Conservation (phyloP, 2,888 invertebrate species). For the Portevinia maculata region DNA sequence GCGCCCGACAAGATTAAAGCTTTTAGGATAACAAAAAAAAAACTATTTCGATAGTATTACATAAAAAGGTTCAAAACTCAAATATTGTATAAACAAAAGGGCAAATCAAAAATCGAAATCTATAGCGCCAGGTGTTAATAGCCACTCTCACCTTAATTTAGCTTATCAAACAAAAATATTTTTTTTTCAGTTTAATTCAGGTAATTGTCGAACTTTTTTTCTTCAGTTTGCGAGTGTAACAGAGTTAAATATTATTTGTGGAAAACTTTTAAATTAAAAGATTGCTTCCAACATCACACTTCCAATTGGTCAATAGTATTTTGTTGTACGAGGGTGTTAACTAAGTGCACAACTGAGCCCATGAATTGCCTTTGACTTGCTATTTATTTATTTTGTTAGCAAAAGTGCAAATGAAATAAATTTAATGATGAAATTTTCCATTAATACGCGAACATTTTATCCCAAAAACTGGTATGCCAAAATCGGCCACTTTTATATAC, state of each 20-base stretch:
- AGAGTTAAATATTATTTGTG: background rate
- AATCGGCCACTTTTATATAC: background rate
- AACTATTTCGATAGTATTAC: no score
- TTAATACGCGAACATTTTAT: background rate
- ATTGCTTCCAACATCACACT: background rate
- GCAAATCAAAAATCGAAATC: background rate
- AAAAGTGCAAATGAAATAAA: background rate
- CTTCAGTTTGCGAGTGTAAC: background rate
- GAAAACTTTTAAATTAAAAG: background rate
- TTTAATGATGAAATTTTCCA: constrained; percentile 10
- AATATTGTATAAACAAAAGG: no score
- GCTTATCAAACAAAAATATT: background rate
- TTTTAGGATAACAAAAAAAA: no score
- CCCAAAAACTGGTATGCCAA: background rate
- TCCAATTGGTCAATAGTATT: constrained; percentile 1
- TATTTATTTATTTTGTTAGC: background rate
- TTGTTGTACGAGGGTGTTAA: constrained; percentile 11
- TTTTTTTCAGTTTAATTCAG: background rate
- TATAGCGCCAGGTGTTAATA: background rate
- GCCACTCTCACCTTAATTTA: background rate
- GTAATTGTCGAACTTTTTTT: background rate
- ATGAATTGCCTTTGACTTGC: background rate
- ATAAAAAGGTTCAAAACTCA: no score
- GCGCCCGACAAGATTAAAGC: no score
- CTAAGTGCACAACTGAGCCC: background rate